Evolutionary conservation across 2,113 vertebrate species (phyloP), one percentile per base, ranked within the genome.

Genomic region (Equus przewalskii): DNA sequence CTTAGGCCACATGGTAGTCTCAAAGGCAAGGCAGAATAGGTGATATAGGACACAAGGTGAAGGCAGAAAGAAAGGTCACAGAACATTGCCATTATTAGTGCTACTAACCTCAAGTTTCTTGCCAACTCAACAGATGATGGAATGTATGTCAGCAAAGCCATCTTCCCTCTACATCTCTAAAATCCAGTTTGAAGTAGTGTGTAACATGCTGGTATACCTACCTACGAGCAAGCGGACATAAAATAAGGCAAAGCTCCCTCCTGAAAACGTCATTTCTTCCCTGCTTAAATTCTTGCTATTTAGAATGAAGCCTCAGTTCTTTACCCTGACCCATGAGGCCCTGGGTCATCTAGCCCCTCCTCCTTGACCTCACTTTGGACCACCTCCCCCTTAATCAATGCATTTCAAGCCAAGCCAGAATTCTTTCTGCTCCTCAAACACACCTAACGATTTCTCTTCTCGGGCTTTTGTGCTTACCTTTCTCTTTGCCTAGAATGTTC

Each of bases 221-320:
- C 41, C 24, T 60, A 33, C 79, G 56, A 85, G 44, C 51, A 33
- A 88, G 28, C 28, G 56, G 54, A 73, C 30, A 88, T 58, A 76
- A 70, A 62, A 79, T 0, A 70, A 13, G 12, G 46, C 69, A 78
- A 81, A 91, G 19, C 19, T 92, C n/a, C 24, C 10, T 96, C 65
- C 73, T 70, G 51, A 89, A 81, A 94, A 94, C 85, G 41, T 21
- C 1, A 11, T 56, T 26, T 84, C 36, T 78, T 67, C 69, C 6
- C 12, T 36, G 26, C 28, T 91, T 93, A 91, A 91, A 92, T 91
- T 73, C 73, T 13, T 79, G 49, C 26, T 88, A 36, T 51, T 82
- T 86, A 89, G 21, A 84, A 93, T 36, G 16, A 85, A 95, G 44
- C 7, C 62, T 91, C n/a, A 76, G 15, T 16, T 83, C 33, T 6